Base-by-base conservation (phyloP, 2,797 vertebrate species). In the Xenops minutus region DNA sequence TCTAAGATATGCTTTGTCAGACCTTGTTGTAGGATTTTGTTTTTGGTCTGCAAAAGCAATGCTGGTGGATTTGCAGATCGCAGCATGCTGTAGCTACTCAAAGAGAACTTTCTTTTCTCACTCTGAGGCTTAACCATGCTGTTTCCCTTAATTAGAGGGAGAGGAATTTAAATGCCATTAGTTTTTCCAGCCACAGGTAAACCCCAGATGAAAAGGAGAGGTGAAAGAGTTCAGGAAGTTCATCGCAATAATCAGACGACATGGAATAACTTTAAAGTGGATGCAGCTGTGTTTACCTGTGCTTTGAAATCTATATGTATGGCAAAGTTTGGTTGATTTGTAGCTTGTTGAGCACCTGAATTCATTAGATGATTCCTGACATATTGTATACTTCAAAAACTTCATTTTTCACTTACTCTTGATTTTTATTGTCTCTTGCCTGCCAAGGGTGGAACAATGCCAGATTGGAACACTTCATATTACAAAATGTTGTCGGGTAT, bases 221-320 rank as follows among this genome's bases (percentile, higher is more conserved):
- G 73, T 10, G 20, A 48, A 90, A 89, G 51, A 49, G 84, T 85
- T 93, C 62, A 74, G 88, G 34, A 93, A 84, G 83, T 87, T 93
- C 79, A 26, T 66, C 1, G 0, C 55, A 44, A 4, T 87, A 81
- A 88, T 88, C 58, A 32, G 21, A n/a, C 1, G 1, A 67, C 17
- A 9, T 17, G 23, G 51, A 90, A 22, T 67, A 63, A 52, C 72
- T 92, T 93, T 84, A 29, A 85, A 97, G 91, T 34, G 63, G n/a
- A 39, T 68, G 81, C 94, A 96, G 85, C 86, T 94, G 82, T 93
- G 78, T 89, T 94, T 96, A 85, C 62, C 81, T 91, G 64, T 76
- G 36, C 63, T 87, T 94, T 92, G 78, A 83, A 91, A 94, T 85
- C 46, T 49, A 63, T 66, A 44, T 14, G 23, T 79, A n/a, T 77